Conservation (phyloP, 1,140 invertebrate genomes). For the Aphelinus certus region DNA sequence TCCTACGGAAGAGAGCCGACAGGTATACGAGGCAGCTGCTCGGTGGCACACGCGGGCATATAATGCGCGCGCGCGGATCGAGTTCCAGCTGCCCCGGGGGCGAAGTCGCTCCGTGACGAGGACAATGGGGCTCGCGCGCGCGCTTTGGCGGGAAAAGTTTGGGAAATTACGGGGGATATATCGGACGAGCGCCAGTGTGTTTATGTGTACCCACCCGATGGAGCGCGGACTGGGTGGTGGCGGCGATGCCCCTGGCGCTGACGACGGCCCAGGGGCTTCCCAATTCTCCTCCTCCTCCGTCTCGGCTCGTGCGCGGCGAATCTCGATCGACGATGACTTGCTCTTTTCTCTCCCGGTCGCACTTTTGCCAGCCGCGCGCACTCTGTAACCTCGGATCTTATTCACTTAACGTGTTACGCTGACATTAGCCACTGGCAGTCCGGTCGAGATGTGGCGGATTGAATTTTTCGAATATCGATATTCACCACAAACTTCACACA, state of each 20-base stretch:
- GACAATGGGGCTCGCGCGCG: neutral
- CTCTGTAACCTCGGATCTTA: too few relatives aligned
- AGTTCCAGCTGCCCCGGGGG: conserved; percentile 10
- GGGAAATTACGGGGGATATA: too few relatives aligned
- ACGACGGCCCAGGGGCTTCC: conserved; percentile 18
- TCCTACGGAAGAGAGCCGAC: neutral
- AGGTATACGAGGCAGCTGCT: conserved; percentile 7
- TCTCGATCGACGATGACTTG: neutral
- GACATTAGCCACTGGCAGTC: too few relatives aligned
- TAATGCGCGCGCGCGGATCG: neutral
- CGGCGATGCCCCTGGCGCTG: conserved; percentile 17
- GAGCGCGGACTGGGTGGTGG: neutral
- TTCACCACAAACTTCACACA: too few relatives aligned
- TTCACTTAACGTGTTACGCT: too few relatives aligned
- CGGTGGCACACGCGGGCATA: neutral
- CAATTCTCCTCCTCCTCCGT: conserved; percentile 30
- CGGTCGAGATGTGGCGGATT: too few relatives aligned
- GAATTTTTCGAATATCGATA: too few relatives aligned
- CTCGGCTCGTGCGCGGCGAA: neutral
- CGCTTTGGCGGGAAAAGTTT: too few relatives aligned
- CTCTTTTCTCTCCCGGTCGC: too few relatives aligned
- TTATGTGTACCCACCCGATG: conserved; percentile 19
- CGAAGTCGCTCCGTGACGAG: neutral
- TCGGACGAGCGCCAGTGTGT: too few relatives aligned
- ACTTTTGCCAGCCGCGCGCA: too few relatives aligned